A percentile compares a stretch with the other conserved stretches of the same genome.
phyloP scores from a whole-genome alignment of 1,140 invertebrate genomes.

The Ooceraea biroi region DNA sequence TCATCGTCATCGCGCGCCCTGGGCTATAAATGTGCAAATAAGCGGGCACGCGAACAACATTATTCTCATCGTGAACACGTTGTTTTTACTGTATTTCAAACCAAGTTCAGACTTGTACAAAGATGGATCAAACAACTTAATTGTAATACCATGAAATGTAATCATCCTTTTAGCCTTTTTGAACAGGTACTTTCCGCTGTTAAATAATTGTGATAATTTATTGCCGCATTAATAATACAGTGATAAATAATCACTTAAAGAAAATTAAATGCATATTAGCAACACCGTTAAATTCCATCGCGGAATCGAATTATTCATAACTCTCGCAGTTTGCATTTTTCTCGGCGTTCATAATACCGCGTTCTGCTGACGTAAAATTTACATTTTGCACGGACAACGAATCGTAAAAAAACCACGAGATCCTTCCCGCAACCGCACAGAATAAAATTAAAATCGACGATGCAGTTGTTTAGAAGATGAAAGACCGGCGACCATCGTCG shows the following conservation, averaged over 20 bases:
- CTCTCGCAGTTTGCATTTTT: not conserved
- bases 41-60: not conserved
- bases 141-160: not conserved
- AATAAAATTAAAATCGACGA: slow-evolving; percentile 25
- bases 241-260: slow-evolving; percentile 1
- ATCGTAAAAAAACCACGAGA: not conserved
- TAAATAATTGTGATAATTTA: not conserved
- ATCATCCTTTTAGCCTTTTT: not conserved
- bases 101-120: not conserved
- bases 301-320: not conserved
- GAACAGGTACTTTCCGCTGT: not conserved
- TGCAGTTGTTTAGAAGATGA: slow-evolving; percentile 14
- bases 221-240: not conserved
- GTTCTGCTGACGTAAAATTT: not conserved
- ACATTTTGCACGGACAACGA: not conserved
- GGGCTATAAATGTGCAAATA: slow-evolving; percentile 38
- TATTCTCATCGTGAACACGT: not conserved
- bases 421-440: not conserved
- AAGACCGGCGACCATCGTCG: not conserved
- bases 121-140: not conserved
- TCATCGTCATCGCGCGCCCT: not conserved
- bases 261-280: not conserved
- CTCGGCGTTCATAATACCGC: not conserved
- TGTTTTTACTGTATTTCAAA: not conserved
- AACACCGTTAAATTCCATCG: not conserved